Base-by-base conservation (phyloP, 1,140 invertebrate species). In the Zaprionus capensis region DNA sequence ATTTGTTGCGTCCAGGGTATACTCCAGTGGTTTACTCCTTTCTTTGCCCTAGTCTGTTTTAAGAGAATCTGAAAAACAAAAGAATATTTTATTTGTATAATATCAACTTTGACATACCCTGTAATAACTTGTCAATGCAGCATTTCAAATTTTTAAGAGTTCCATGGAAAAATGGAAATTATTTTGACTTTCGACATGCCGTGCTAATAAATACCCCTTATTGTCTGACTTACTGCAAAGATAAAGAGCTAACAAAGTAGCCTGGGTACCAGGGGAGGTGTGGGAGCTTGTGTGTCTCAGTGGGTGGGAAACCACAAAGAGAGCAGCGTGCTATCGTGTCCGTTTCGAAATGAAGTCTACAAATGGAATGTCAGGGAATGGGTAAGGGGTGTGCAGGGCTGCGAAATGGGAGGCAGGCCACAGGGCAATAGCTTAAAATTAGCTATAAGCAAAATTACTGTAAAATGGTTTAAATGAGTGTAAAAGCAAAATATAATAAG, bases 401-500 rank as follows among this genome's bases (percentile, higher is more conserved):
- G 14, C 46, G 15, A 15, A 6, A 11, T 31, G 34, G 14, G 14
- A 26, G 20, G 55, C 56, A 64, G 67, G 73, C 79, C 85, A 71
- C 66, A 81, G 72, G 85, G 75, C 85, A 84, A 88, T 84, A 81
- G 85, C 85, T 88, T 88, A 84, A 91, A 91, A 91, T 88, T 91
- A 91, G 88, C 84, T 85, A 86, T 90, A 90, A 91, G 82, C 88
- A 91, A 91, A 91, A 91, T 91, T 85, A 86, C 90, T 91, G 73
- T 81, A 90, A 91, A 91, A 91, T 91, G 90, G 80, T 84, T 91
- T 86, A 91, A 91, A 91, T 81, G 84, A 85, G 90, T 91, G 88
- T 82, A 84, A 91, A 71, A 86, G 79, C 83, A 88, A 86, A 85
- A 90, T 78, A 82, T 90, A 90, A 90, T 90, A 90, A 90, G 85